phyloP scores from a whole-genome alignment of 2,113 vertebrate genomes.

The Rhinopomastus cyanomelas region DNA sequence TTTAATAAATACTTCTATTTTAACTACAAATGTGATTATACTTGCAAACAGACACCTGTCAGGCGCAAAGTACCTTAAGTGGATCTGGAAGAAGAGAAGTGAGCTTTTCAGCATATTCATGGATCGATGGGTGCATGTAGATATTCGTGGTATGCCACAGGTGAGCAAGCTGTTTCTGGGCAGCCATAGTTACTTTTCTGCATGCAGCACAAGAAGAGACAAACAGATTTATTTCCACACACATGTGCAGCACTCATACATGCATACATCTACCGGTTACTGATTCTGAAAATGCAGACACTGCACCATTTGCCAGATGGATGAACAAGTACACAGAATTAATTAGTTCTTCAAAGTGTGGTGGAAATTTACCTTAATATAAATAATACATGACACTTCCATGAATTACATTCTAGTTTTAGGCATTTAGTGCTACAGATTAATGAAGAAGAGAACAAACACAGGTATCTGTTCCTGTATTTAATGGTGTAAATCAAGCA shows the following conservation, averaged over 20 bases:
- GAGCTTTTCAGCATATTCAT: conserved; percentile 89
- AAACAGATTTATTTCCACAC: neutral
- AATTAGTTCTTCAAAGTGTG: neutral
- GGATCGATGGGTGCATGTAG: conserved; percentile 82
- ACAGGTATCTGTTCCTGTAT: neutral
- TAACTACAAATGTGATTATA: neutral
- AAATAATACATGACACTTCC: neutral
- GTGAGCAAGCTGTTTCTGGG: conserved; percentile 81
- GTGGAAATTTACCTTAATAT: neutral
- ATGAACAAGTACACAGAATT: neutral
- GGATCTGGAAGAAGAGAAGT: conserved; percentile 84
- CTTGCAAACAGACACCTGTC: neutral
- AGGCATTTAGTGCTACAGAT: neutral
- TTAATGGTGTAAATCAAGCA: neutral
- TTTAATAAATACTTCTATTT: neutral
- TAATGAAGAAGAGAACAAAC: neutral
- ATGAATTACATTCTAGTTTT: neutral
- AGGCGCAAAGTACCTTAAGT: conserved; percentile 82
- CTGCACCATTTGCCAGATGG: neutral
- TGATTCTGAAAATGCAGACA: neutral
- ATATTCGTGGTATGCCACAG: conserved; percentile 88
- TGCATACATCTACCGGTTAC: neutral
- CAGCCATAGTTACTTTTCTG: conserved; percentile 85
- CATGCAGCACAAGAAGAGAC: neutral
- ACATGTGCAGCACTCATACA: too few species aligned